phyloP scores from a whole-genome alignment of 30 jellyfish, hydroid and myxozoan genomes.

The Catostylus mosaicus region DNA sequence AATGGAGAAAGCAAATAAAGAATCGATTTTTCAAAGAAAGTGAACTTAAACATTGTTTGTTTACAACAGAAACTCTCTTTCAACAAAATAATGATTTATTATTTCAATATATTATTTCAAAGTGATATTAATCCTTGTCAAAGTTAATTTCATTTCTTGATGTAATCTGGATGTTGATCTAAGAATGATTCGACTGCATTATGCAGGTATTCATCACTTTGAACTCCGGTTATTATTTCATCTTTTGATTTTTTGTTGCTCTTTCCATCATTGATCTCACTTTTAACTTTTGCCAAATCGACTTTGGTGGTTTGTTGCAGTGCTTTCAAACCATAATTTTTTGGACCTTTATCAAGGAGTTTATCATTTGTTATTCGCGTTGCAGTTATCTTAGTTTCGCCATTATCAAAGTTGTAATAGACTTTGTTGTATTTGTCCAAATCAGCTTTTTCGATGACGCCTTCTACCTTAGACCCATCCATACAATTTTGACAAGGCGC shows the following conservation, averaged over 20 bases:
- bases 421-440: not conserved
- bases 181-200: not conserved
- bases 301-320: not conserved
- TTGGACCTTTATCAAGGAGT: not conserved
- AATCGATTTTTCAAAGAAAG: no score
- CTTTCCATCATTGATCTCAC: not conserved
- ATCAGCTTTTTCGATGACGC: not conserved
- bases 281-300: slow-evolving; percentile 1
- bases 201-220: not conserved
- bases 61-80: no score
- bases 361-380: not conserved
- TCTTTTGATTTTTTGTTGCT: not conserved
- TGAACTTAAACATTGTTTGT: no score
- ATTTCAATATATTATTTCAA: no score
- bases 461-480: no score
- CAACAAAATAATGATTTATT: no score
- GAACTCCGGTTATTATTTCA: no score
- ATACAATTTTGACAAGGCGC: slow-evolving; percentile 4
- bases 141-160: no score
- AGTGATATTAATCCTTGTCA: no score
- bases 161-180: not conserved
- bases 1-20: no score
- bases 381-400: not conserved
- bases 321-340: not conserved
- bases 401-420: not conserved